Base-by-base conservation (phyloP, 1,140 invertebrate species). In the Drosophila sp. region DNA sequence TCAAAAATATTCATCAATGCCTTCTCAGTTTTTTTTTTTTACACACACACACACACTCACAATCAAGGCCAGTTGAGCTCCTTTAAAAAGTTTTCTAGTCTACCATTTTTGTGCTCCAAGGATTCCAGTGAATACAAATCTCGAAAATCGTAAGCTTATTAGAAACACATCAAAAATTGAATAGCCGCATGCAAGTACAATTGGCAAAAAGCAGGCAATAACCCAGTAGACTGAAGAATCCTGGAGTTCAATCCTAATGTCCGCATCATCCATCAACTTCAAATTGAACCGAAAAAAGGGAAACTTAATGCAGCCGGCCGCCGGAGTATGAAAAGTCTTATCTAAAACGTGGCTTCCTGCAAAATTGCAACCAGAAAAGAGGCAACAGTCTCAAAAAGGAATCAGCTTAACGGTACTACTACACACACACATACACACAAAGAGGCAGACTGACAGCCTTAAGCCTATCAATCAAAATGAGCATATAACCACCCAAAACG, bases 391-490 rank as follows among this genome's bases (percentile, higher is more conserved):
- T 41, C 62, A 61, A 65, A 75, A 46, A 65, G 54, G 56, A 74
- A 64, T 78, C 72, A 75, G 59, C 62, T 76, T 76, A 76, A 72
- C 63, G 46, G 45, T 45, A 59, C 69, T 34, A n/a, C 4, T 5
- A 40, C 21, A 21, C 41, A 58, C 11, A 48, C 46, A 54, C 36
- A 69, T 7, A 48, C 36, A 40, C 9, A 54, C 21, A 56, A 29
- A 54, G 8, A 58, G 57, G 29, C 27, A 25, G 27, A n/a, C 45
- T 43, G 46, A 51, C 53, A 65, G 58, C 36, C 67, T 46, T 72
- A 81, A 86, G 82, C 75, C 82, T 86, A 87, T 87, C 78, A 82
- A 87, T 76, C 78, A 71, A 81, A 78, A 81, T 75, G 64, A 73
- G 73, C 73, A 70, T 61, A 80, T 80, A 69, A 69, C 80, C 57